Evolutionary conservation across 2,113 vertebrate species (phyloP).

Genomic region (Sylvilagus bachmani): DNA sequence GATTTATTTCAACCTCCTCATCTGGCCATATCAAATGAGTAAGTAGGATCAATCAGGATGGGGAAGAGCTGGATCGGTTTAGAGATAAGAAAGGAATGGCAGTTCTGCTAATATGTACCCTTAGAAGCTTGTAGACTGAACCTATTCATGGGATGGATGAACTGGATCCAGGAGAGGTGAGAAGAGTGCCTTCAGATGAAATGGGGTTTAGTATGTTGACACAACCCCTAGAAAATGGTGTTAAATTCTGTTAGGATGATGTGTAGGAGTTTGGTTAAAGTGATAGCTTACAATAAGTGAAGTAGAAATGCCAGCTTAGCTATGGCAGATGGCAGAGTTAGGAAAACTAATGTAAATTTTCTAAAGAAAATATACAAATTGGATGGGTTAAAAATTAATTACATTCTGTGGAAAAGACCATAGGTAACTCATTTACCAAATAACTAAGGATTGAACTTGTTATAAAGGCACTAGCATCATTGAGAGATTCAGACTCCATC

Average conservation of each 20-base stretch:
- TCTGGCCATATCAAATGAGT: background rate
- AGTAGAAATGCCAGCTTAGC: background rate
- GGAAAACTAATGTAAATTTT: background rate
- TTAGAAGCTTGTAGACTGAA: background rate
- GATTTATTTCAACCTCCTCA: background rate
- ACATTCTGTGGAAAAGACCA: background rate
- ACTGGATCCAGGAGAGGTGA: background rate
- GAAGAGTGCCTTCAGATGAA: background rate
- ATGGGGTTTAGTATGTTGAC: background rate
- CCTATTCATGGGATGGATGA: background rate
- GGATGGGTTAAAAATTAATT: background rate
- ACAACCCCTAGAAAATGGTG: background rate
- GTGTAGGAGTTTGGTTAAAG: background rate
- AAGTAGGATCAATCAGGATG: background rate
- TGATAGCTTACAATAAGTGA: background rate
- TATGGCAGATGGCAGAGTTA: background rate
- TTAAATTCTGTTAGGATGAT: background rate
- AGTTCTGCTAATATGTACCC: background rate
- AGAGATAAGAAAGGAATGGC: background rate
- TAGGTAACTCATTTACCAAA: background rate
- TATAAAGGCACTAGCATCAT: background rate
- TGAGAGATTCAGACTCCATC: background rate
- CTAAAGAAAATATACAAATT: background rate
- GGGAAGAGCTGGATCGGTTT: background rate
- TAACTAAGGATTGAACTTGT: background rate